A percentile compares a stretch with the other conserved stretches of the same genome.
phyloP scores from a whole-genome alignment of 2,797 vertebrate genomes.

The Corythornis leucogaster region DNA sequence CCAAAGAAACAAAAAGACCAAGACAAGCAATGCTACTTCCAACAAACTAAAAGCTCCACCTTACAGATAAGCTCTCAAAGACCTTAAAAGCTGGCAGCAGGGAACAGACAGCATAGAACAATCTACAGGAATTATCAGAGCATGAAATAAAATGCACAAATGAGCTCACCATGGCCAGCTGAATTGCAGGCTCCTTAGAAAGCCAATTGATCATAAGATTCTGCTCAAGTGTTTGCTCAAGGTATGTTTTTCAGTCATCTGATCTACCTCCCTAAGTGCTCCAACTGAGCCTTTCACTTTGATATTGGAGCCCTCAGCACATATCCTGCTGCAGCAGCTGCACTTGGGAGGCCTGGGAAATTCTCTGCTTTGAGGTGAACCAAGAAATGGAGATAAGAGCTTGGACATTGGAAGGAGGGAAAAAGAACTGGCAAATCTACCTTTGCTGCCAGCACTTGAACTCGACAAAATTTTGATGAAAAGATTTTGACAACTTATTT shows the following conservation, averaged over 20 bases:
- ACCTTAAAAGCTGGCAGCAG: background rate
- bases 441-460: background rate
- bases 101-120: rapidly evolving
- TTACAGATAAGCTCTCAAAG: background rate
- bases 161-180: background rate
- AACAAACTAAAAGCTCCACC: background rate
- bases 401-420: background rate
- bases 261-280: background rate
- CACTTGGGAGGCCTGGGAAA: background rate
- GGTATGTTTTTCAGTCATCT: background rate
- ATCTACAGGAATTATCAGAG: background rate
- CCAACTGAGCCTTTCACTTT: background rate
- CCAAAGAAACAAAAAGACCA: background rate
- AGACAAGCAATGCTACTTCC: background rate
- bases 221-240: background rate
- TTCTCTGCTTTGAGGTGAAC: background rate
- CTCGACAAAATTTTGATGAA: rapidly evolving
- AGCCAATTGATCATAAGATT: background rate
- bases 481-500: background rate
- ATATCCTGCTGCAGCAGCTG: background rate
- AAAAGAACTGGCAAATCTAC: background rate
- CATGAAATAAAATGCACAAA: background rate
- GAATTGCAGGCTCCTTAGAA: background rate
- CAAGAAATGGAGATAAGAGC: background rate
- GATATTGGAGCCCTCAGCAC: background rate